Percentiles rank a stretch among this genome's conserved stretches.
These are phyloP conservation scores for Vicugna pacos DNA, from an alignment of 2,113 vertebrate genomes.

Conservation along the genomic window DNA sequence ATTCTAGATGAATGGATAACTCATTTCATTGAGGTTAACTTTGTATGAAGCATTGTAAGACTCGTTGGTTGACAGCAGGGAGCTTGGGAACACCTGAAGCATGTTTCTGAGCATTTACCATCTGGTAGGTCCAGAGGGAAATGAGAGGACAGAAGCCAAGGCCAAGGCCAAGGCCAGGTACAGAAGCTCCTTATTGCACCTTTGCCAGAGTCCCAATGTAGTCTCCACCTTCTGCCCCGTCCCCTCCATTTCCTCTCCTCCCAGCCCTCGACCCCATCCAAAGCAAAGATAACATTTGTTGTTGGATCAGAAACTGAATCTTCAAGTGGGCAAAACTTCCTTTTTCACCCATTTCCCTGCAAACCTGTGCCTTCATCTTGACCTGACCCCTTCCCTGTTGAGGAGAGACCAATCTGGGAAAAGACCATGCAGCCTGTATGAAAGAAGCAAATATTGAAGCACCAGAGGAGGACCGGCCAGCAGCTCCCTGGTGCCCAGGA, in stretches of 20 bases:
- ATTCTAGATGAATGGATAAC: background rate
- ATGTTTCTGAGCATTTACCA: background rate
- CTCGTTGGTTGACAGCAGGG: background rate
- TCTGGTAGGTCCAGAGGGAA: background rate
- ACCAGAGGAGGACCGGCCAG: accelerated
- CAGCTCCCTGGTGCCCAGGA: background rate
- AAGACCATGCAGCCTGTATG: background rate
- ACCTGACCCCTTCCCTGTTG: background rate
- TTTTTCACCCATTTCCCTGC: background rate
- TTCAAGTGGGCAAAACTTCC: background rate
- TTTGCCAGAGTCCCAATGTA: background rate
- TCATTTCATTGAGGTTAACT: background rate
- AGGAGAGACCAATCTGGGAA: background rate
- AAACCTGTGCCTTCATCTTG: background rate
- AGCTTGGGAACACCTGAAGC: background rate
- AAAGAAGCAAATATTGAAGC: background rate
- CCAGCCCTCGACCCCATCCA: accelerated
- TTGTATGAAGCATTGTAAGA: accelerated
- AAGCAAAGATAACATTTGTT: background rate
- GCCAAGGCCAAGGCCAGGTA: background rate
- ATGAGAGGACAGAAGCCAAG: background rate
- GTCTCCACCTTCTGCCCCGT: accelerated
- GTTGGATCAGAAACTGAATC: no score
- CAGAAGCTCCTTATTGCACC: accelerated
- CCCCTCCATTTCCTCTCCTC: background rate